Conservation (phyloP, 2,888 invertebrate genomes). For the Rutpela maculata region DNA sequence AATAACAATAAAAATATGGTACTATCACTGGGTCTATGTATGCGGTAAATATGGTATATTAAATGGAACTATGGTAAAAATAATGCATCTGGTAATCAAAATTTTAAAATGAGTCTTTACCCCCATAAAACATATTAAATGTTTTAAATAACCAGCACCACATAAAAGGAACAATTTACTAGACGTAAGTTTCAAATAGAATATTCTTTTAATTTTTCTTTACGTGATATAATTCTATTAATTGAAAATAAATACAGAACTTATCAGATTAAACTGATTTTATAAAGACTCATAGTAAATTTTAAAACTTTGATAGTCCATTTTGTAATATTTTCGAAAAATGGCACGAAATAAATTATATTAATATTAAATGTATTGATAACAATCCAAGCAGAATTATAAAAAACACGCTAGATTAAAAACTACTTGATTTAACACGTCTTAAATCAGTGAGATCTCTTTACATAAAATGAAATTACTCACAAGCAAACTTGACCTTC, state of each 20-base stretch:
- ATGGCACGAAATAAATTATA: slow-evolving; percentile 37
- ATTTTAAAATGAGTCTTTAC: slow-evolving; percentile 38
- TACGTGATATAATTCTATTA: not conserved
- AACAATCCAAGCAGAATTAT: slow-evolving; percentile 24
- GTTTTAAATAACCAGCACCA: slow-evolving; percentile 27
- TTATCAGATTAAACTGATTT: not conserved
- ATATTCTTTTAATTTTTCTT: not conserved
- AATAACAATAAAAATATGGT: slow-evolving; percentile 37
- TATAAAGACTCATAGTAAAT: slow-evolving; percentile 29
- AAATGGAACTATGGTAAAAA: slow-evolving; percentile 34
- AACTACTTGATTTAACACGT: slow-evolving; percentile 8
- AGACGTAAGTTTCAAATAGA: not conserved
- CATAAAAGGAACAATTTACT: slow-evolving; percentile 7
- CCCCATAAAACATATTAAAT: not conserved
- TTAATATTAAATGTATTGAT: slow-evolving; percentile 19
- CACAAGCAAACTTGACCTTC: slow-evolving; percentile 21
- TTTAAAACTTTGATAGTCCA: slow-evolving; percentile 30
- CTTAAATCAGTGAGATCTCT: slow-evolving; percentile 49
- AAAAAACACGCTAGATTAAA: slow-evolving; percentile 21
- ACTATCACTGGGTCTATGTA: slow-evolving; percentile 40
- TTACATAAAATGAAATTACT: slow-evolving; percentile 30
- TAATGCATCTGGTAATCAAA: slow-evolving; percentile 30
- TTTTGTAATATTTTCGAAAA: slow-evolving; percentile 29
- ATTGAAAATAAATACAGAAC: not conserved
- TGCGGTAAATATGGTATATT: slow-evolving; percentile 36